Evolutionary conservation across 2,797 vertebrate species (phyloP), one percentile per base, ranked within the genome.

Genomic region (Tapera naevia): DNA sequence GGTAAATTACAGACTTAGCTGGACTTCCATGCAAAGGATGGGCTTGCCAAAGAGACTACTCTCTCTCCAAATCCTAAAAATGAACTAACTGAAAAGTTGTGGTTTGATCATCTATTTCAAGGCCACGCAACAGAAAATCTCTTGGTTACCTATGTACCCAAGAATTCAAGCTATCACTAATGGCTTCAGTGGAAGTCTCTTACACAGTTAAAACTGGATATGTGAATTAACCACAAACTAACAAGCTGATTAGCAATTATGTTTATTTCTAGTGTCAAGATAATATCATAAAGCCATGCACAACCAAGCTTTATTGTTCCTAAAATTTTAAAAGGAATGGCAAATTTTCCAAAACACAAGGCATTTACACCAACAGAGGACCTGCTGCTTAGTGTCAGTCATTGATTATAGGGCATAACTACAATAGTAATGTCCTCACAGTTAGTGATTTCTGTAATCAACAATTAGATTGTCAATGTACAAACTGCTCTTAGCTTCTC

Each of bases 391-490:
- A n/a, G 46, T 72, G 61, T 72, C 91, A 83, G 57, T 64, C 62
- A 73, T 46, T 91, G 88, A 96, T 91, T 91, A 76, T 6, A 82
- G 27, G 30, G 70, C 80, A 86, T 60, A 87, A 51, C 0, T 0
- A 79, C 67, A 88, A 65, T 37, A 88, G 88, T 18, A 88, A 73
- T 41, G 25, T 88, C 45, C 83, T 94, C 83, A 73, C 43, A 69
- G 70, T 84, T 66, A 89, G 61, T 61, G 21, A 89, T 95, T 94
- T 94, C 57, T 91, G 79, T 85, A 96, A 91, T 91, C 87, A 94
- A 90, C 80, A 88, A 94, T 94, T 96, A 94, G 22, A 43, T 90
- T 13, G 2, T 95, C 71, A 76, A 84, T 74, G 58, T 67, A 33
- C 33, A 91, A 93, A 90, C 64, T 62, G 39, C 67, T 96, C 22